Percentiles rank a stretch among this genome's conserved stretches.
These are phyloP conservation scores for Ispidina lecontei DNA, from an alignment of 2,797 vertebrate species.

Conservation along the genomic window DNA sequence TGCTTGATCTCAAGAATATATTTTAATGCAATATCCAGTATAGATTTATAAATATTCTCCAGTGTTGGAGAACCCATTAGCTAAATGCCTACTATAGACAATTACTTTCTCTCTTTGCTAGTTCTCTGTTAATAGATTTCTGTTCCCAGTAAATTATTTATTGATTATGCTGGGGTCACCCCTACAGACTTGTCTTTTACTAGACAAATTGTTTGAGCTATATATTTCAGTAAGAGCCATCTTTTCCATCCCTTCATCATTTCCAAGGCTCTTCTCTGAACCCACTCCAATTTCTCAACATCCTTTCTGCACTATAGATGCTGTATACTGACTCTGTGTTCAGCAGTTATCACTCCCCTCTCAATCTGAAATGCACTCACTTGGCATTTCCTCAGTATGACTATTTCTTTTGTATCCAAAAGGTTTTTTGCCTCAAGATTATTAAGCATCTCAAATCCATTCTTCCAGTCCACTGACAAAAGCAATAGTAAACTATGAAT, in stretches of 20 bases:
- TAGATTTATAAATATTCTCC: conserved; percentile 48
- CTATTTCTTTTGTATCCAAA: neutral
- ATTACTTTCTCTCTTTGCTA: conserved; percentile 16
- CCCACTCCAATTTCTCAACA: neutral
- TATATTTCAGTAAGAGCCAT: neutral
- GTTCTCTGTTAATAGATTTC: conserved; percentile 23
- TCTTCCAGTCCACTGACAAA: neutral
- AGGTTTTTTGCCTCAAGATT: neutral
- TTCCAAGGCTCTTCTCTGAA: neutral
- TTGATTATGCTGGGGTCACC: neutral
- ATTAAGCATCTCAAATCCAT: neutral
- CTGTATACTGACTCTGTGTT: neutral
- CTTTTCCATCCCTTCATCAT: neutral
- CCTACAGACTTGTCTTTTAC: neutral
- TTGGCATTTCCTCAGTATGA: neutral
- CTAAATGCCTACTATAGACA: conserved; percentile 5
- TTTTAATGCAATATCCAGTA: conserved; percentile 22
- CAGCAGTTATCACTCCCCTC: neutral
- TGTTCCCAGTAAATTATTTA: conserved; percentile 48
- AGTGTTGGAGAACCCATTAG: conserved; percentile 11
- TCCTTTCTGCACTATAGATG: neutral
- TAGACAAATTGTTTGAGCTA: neutral
- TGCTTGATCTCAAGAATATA: neutral
- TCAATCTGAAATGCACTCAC: neutral
- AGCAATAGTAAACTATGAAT: neutral